These are phyloP conservation scores for Apodemia hepburni DNA, from an alignment of 2,888 invertebrate genomes.

Conservation along the genomic window DNA sequence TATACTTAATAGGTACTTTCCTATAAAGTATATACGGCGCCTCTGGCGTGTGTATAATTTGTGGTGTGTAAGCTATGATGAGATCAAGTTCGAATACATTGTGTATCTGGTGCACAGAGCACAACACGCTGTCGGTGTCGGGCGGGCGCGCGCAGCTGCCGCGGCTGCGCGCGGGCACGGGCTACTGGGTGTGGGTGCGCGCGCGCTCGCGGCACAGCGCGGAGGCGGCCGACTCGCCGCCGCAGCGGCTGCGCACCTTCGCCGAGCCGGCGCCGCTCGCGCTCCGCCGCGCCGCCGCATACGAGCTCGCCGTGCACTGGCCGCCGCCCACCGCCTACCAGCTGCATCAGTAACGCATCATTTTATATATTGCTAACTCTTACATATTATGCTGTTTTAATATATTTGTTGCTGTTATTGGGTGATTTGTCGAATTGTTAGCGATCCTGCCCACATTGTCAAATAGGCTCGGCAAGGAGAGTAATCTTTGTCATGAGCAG, in stretches of 20 bases:
- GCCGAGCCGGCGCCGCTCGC: conserved; percentile 85
- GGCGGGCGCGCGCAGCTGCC: conserved; percentile 69
- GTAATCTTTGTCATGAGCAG: too few relatives aligned
- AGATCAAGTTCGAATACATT: too few relatives aligned
- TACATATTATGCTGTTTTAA: too few relatives aligned
- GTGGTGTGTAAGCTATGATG: too few relatives aligned
- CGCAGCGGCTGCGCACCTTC: conserved; percentile 83
- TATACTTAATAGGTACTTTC: too few relatives aligned
- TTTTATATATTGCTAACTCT: not conserved
- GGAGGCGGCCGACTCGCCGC: conserved; percentile 80
- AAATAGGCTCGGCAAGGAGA: too few relatives aligned
- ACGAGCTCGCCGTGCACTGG: conserved; percentile 85
- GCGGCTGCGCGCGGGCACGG: conserved; percentile 83
- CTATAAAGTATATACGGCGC: too few relatives aligned
- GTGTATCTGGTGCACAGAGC: conserved; percentile 43
- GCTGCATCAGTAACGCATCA: conserved; percentile 47
- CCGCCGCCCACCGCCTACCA: conserved; percentile 62
- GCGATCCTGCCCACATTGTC: too few relatives aligned
- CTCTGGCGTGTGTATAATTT: too few relatives aligned
- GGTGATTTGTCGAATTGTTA: too few relatives aligned
- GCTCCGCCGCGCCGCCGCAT: conserved; percentile 52
- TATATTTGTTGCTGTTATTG: too few relatives aligned
- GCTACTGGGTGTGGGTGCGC: conserved; percentile 87
- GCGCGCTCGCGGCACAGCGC: conserved; percentile 86
- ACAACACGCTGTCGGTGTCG: conserved; percentile 65